A percentile compares a stretch with the other conserved stretches of the same genome.
phyloP scores from a whole-genome alignment of 1,140 invertebrate species.

The Drosophila malerkotliana region DNA sequence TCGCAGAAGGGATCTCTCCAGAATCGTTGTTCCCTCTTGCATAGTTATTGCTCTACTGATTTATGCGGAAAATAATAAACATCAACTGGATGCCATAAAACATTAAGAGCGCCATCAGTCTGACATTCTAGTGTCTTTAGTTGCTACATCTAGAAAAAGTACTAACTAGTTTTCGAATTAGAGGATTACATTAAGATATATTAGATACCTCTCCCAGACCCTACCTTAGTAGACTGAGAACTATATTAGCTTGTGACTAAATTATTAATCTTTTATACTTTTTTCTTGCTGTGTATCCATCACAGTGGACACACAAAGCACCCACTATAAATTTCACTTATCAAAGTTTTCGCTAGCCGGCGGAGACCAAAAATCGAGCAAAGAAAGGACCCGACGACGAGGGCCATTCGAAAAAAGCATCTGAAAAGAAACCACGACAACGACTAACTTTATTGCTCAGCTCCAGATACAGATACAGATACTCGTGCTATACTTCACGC shows the following conservation, averaged over 20 bases:
- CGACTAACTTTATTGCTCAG: conserved; percentile 72
- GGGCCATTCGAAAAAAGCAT: conserved; percentile 32
- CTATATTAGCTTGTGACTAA: neutral
- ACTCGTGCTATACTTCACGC: conserved; percentile 38
- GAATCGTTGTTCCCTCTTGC: conserved; percentile 15
- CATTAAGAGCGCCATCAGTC: conserved; percentile 59
- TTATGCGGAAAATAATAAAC: conserved; percentile 47
- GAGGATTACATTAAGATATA: neutral
- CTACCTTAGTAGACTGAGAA: neutral
- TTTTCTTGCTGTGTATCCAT: conserved; percentile 23
- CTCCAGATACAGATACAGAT: conserved; percentile 48
- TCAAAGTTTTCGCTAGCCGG: conserved; percentile 70
- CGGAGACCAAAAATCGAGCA: conserved; percentile 56
- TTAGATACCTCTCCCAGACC: neutral
- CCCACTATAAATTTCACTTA: conserved; percentile 80
- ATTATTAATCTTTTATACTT: neutral
- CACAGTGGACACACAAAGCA: conserved; percentile 61
- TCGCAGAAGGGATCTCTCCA: conserved; percentile 27
- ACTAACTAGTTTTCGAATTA: neutral
- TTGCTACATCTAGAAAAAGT: conserved; percentile 4
- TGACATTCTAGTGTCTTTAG: conserved; percentile 49
- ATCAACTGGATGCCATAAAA: conserved; percentile 61
- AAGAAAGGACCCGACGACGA: conserved; percentile 28
- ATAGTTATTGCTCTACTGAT: conserved; percentile 32
- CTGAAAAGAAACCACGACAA: conserved; percentile 46